These are phyloP conservation scores for Phrynosoma blainvillii DNA, from an alignment of 2,113 vertebrate species.

Conservation along the genomic window DNA sequence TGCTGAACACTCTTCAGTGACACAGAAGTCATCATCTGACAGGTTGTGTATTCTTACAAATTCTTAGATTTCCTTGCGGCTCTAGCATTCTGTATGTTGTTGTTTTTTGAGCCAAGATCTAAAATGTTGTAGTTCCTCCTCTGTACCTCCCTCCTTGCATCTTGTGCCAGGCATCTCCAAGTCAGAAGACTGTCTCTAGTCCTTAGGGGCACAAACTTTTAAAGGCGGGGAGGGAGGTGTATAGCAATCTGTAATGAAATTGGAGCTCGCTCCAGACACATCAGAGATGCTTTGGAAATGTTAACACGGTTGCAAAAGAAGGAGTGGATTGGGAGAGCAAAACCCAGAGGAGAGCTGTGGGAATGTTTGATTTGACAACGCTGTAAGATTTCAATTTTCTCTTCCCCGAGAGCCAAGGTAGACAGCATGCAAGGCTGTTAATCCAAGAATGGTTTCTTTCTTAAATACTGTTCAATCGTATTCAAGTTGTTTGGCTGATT, in stretches of 20 bases:
- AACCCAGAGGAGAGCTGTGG: slow-evolving; percentile 33
- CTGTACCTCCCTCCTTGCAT: not conserved
- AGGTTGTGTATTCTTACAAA: not conserved
- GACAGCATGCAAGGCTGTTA: slow-evolving; percentile 28
- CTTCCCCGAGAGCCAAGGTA: slow-evolving; percentile 36
- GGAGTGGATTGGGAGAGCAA: not conserved
- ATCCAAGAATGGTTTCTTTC: slow-evolving; percentile 54
- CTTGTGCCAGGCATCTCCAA: not conserved
- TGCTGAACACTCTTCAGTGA: no score
- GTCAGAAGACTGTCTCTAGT: slow-evolving; percentile 15
- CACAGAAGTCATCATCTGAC: no score
- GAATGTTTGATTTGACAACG: slow-evolving; percentile 53
- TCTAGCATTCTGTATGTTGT: not conserved
- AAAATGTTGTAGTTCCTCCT: slow-evolving; percentile 7
- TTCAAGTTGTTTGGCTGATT: slow-evolving; percentile 51
- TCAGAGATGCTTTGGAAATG: slow-evolving; percentile 66
- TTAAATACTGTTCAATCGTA: slow-evolving; percentile 48
- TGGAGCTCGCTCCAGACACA: slow-evolving; percentile 32
- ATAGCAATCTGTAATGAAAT: slow-evolving; percentile 38
- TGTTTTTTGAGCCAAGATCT: not conserved
- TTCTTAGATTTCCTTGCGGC: not conserved
- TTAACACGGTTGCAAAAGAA: slow-evolving; percentile 52
- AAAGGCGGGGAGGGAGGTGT: slow-evolving; percentile 37
- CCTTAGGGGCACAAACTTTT: not conserved
- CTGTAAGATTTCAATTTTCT: slow-evolving; percentile 15